A percentile compares a stretch with the other conserved stretches of the same genome.
These are phyloP conservation scores for Uria lomvia DNA, from an alignment of 2,113 vertebrate species.

Conservation along the genomic window DNA sequence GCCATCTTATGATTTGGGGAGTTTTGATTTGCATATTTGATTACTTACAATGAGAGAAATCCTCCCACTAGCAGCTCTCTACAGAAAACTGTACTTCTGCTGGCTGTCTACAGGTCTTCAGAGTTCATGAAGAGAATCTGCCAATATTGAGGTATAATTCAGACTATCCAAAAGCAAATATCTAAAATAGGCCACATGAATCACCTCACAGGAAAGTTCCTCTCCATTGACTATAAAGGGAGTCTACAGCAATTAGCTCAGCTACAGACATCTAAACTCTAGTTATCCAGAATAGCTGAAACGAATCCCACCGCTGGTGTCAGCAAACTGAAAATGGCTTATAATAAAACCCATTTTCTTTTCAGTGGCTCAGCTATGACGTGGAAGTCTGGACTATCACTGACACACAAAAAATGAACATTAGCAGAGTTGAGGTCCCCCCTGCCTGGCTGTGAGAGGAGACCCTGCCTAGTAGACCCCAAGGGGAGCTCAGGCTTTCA, in stretches of 20 bases:
- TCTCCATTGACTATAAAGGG: neutral
- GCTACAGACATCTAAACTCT: neutral
- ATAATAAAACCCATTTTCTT: neutral
- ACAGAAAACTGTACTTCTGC: neutral
- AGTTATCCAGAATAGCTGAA: neutral
- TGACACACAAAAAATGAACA: neutral
- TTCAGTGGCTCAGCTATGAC: neutral
- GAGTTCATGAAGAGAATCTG: neutral
- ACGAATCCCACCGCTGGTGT: neutral
- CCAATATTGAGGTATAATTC: neutral
- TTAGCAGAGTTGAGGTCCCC: fast-evolving
- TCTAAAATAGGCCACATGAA: neutral
- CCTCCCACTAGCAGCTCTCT: neutral
- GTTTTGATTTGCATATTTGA: neutral
- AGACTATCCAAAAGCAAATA: neutral
- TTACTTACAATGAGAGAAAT: neutral
- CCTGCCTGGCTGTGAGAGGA: neutral
- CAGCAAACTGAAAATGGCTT: neutral
- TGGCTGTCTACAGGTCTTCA: neutral
- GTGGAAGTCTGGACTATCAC: neutral
- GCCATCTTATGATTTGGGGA: neutral
- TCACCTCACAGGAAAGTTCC: neutral
- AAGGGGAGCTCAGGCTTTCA: neutral
- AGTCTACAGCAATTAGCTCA: constrained; percentile 15
- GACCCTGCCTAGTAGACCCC: neutral